Conservation (phyloP, 2,113 vertebrate species). For the Megalops atlanticus region DNA sequence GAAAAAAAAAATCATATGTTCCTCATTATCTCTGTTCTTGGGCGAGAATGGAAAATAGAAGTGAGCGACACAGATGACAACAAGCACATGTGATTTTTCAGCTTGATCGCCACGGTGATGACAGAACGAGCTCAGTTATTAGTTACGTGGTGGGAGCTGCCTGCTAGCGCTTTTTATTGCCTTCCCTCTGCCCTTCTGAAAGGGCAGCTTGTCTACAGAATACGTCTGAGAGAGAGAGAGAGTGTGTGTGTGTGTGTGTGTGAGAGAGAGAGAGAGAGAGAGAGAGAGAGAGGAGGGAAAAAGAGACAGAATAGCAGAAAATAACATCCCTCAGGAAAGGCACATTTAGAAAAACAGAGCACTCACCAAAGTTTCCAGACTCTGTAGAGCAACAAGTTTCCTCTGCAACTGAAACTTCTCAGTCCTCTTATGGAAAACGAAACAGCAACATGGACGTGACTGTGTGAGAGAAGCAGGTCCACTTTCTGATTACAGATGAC, state of each 20-base stretch:
- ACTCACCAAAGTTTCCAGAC: conserved; percentile 44
- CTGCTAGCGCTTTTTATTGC: background rate
- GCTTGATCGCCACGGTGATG: background rate
- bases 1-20: background rate
- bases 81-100: background rate
- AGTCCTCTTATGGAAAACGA: background rate
- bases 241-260: no score
- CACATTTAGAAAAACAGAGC: background rate
- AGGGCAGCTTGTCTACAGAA: background rate
- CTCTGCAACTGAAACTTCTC: background rate
- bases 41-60: background rate
- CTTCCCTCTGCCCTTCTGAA: background rate
- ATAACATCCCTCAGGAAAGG: background rate
- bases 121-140: background rate
- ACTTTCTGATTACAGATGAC: background rate
- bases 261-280: background rate
- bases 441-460: background rate
- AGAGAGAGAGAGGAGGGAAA: background rate
- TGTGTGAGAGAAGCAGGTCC: background rate
- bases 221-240: background rate
- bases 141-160: background rate
- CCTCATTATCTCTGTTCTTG: background rate
- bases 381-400: conserved; percentile 35
- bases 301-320: conserved; percentile 30
- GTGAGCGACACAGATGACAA: background rate